phyloP scores from a whole-genome alignment of 2,113 vertebrate species.

The Todiramphus saurophagus region DNA sequence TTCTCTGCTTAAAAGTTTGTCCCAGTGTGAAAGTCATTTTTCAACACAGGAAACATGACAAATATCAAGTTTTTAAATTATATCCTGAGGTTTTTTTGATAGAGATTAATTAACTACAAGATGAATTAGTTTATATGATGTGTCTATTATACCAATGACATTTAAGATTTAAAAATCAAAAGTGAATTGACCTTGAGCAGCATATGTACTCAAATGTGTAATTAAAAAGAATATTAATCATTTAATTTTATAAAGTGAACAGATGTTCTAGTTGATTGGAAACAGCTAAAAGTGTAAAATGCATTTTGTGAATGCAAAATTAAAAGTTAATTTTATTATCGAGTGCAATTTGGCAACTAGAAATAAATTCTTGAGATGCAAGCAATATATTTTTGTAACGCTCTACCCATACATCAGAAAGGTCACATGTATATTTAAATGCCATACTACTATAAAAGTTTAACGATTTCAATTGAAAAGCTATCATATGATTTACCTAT shows the following conservation, averaged over 20 bases:
- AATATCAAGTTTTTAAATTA: not conserved
- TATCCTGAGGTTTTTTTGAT: not conserved
- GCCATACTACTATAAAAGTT: slow-evolving; percentile 50
- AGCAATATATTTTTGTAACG: slow-evolving; percentile 59
- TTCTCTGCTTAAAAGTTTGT: not conserved
- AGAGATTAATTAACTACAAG: not conserved
- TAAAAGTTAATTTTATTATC: slow-evolving; percentile 58
- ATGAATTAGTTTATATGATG: not conserved
- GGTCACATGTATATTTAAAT: slow-evolving; percentile 61
- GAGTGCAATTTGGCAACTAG: slow-evolving; percentile 50
- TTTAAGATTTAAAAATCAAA: slow-evolving; percentile 37
- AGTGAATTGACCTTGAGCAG: slow-evolving; percentile 42
- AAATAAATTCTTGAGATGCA: slow-evolving; percentile 60
- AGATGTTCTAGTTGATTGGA: slow-evolving; percentile 56
- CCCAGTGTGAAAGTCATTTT: not conserved
- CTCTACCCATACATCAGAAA: slow-evolving; percentile 46
- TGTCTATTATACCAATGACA: not conserved
- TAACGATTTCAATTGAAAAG: slow-evolving; percentile 56
- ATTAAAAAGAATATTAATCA: slow-evolving; percentile 56
- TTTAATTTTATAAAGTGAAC: slow-evolving; percentile 60
- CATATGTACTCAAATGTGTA: slow-evolving; percentile 39
- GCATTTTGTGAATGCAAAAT: slow-evolving; percentile 57
- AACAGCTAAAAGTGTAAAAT: slow-evolving; percentile 61
- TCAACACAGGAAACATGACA: not conserved
- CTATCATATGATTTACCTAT: slow-evolving; percentile 55